A percentile compares a stretch with the other conserved stretches of the same genome.
phyloP scores from a whole-genome alignment of 2,797 vertebrate species.

The Pseudochirops corinnae region DNA sequence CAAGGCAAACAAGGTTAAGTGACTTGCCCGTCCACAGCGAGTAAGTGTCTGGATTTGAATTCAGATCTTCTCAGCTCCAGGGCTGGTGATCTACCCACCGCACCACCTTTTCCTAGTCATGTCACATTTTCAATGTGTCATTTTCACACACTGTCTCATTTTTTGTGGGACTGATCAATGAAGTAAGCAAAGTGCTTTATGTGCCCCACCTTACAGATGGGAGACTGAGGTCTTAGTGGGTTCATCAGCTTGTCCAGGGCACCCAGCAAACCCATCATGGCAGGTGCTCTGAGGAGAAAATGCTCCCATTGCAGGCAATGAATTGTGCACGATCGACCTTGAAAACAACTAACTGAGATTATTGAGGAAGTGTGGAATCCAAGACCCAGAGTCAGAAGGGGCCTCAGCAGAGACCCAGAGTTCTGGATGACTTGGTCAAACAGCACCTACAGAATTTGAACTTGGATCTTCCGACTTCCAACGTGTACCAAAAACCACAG shows the following conservation, averaged over 20 bases:
- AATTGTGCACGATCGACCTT: neutral
- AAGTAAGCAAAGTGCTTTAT: neutral
- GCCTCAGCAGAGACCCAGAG: no score
- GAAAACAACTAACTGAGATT: neutral
- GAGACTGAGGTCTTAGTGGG: neutral
- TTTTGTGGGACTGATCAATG: neutral
- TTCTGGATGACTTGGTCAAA: neutral
- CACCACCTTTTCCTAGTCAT: neutral
- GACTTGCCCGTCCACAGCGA: no score
- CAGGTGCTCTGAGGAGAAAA: neutral
- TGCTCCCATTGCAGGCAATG: neutral
- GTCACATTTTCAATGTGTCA: neutral
- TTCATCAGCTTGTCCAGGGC: neutral
- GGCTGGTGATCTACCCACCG: neutral
- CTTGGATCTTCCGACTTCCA: neutral
- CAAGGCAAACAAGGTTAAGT: neutral
- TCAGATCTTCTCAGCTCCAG: neutral
- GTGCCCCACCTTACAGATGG: neutral
- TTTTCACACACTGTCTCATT: neutral
- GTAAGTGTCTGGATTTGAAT: no score
- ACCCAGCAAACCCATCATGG: neutral
- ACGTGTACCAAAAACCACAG: neutral
- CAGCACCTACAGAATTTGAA: neutral
- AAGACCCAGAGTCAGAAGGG: neutral
- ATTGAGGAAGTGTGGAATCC: neutral